These are phyloP conservation scores for Caligus rogercresseyi DNA, from an alignment of 1,140 invertebrate species.

Conservation along the genomic window DNA sequence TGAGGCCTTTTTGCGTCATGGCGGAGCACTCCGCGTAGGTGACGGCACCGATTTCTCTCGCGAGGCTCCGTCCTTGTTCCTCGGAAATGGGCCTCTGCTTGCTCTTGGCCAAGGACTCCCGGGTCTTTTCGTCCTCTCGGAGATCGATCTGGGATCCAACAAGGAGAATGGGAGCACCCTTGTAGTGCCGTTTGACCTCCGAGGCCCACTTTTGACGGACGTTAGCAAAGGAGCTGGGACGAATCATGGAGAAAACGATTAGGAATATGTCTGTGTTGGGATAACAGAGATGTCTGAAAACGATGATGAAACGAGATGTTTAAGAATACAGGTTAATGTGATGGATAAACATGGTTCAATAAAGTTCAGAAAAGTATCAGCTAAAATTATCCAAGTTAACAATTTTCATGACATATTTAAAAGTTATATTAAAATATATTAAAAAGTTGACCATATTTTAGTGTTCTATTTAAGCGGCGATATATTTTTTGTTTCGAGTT, in stretches of 20 bases:
- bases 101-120: conserved; percentile 53
- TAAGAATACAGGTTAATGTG: too few species aligned
- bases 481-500: too few species aligned
- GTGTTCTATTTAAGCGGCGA: too few species aligned
- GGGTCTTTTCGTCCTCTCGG: conserved; percentile 83
- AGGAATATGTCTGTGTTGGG: conserved; percentile 81
- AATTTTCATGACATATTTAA: too few species aligned
- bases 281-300: conserved; percentile 55
- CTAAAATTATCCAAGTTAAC: too few species aligned
- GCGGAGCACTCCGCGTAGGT: conserved; percentile 70
- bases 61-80: conserved; percentile 2
- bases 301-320: conserved; percentile 59
- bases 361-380: too few species aligned
- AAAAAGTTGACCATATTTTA: too few species aligned
- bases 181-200: conserved; percentile 98
- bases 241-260: conserved; percentile 77
- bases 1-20: conserved; percentile 48
- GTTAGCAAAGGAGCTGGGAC: conserved; percentile 66
- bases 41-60: conserved; percentile 44
- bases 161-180: conserved; percentile 90
- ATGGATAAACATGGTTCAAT: too few species aligned
- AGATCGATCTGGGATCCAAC: conserved; percentile 98
- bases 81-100: conserved; percentile 9
- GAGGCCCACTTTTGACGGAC: conserved; percentile 81
- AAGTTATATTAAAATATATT: too few species aligned